A percentile compares a stretch with the other conserved stretches of the same genome.
Evolutionary conservation across 2,888 invertebrate species (phyloP).

Genomic region (Aspidapion aeneum): DNA sequence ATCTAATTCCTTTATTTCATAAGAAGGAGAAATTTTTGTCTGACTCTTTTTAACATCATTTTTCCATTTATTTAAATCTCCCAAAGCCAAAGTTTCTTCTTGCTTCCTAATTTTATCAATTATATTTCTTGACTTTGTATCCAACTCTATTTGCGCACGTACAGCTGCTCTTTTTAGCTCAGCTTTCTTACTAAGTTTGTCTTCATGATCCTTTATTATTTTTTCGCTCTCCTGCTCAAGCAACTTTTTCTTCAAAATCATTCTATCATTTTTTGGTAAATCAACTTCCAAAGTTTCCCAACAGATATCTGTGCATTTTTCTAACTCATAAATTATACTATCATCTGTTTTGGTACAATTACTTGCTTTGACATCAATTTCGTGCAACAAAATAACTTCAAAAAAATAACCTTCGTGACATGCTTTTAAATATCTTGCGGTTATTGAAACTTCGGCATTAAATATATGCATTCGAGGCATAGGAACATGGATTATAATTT

Average conservation of each 20-base stretch:
- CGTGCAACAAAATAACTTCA: conserved; percentile 65
- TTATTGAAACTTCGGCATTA: conserved; percentile 67
- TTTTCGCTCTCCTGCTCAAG: conserved; percentile 55
- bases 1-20: conserved; percentile 7
- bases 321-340: conserved; percentile 62
- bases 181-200: conserved; percentile 51
- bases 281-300: conserved; percentile 60
- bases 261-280: conserved; percentile 56
- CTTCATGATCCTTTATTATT: conserved; percentile 54
- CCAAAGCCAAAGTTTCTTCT: conserved; percentile 62
- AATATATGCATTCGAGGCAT: conserved; percentile 58
- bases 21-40: not conserved
- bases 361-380: conserved; percentile 60
- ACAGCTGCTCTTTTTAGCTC: conserved; percentile 58
- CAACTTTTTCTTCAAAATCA: conserved; percentile 54
- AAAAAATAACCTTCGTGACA: conserved; percentile 70
- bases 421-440: conserved; percentile 68
- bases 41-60: conserved; percentile 18
- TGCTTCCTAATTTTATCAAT: conserved; percentile 62
- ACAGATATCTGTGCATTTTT: conserved; percentile 53
- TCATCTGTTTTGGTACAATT: conserved; percentile 58
- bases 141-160: conserved; percentile 57
- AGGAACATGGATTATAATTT: conserved; percentile 62
- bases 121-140: conserved; percentile 54
- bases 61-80: conserved; percentile 62